These are phyloP conservation scores for Adelognathus sp. DNA, from an alignment of 2,888 invertebrate genomes.

Conservation along the genomic window DNA sequence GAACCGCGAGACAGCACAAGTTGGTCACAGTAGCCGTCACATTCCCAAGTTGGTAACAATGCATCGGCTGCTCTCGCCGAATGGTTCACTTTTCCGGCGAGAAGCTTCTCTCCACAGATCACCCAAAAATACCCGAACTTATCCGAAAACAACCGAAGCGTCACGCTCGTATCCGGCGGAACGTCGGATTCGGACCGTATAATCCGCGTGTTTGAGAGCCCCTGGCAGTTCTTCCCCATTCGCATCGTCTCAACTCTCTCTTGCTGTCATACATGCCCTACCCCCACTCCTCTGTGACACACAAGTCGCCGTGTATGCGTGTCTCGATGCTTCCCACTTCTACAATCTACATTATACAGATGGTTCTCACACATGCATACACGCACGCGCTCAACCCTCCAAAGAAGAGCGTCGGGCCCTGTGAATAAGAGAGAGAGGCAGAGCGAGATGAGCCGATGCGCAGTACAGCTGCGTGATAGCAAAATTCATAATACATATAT, in stretches of 20 bases:
- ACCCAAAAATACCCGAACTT: constrained; percentile 6
- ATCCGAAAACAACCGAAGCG: background rate
- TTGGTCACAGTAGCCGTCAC: too few species aligned
- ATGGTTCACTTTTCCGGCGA: constrained; percentile 19
- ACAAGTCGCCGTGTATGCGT: background rate
- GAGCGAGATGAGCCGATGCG: too few species aligned
- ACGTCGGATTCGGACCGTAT: background rate
- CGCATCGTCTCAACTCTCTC: background rate
- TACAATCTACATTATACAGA: background rate
- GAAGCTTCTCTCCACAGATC: background rate
- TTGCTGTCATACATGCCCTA: background rate
- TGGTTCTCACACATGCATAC: background rate
- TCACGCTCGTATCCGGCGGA: background rate
- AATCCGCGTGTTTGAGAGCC: constrained; percentile 16
- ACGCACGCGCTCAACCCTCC: background rate
- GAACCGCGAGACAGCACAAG: too few species aligned
- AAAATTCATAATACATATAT: too few species aligned
- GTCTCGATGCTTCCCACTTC: background rate
- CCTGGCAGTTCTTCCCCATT: background rate
- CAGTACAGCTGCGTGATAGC: background rate
- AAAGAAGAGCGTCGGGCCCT: background rate
- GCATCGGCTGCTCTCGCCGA: too few species aligned
- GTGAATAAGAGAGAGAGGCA: background rate
- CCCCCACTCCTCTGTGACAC: background rate
- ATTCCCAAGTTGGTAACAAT: too few species aligned